Evolutionary conservation across 2,113 vertebrate genomes (phyloP), one percentile per base, ranked within the genome.

Genomic region (Corythornis madagascariensis): DNA sequence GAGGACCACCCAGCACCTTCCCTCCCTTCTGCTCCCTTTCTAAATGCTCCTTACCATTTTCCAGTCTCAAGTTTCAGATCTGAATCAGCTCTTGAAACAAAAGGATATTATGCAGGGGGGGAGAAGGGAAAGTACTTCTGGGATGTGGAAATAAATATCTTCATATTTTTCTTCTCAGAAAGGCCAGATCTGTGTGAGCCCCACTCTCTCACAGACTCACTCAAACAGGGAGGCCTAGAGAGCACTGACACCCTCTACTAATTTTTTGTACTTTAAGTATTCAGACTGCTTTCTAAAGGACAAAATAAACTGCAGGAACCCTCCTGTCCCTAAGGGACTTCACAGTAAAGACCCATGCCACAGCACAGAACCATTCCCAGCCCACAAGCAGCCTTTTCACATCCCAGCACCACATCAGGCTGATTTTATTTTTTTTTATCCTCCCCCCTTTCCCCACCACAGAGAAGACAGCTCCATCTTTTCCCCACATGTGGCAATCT

Each of bases 401-500:
- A 29, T 18, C 48, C 47, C 3, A 0, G 20, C 42, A 21, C 40
- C 59, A 33, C 24, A 63, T 2, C 25, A 8, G 11, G 18, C 40
- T 29, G 57, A 17, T 19, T 43, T 48, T 38, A 56, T 26, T 7
- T 16, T 35, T 50, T 50, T 50, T n/a, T n/a, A n/a, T n/a, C n/a
- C n/a, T 11, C 21, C 43, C 43, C 43, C 10, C 4, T 50, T 45
- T 10, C 16, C 26, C 21, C 56, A 15, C 21, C 61, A 10, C 25
- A 38, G 17, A 35, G 17, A 69, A 43, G 10, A 3, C 26, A 52
- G 16, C 13, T 40, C 55, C 1, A 16, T n/a, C 47, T 47, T 66
- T 22, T 7, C 9, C 12, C 33, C 17, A 13, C 0, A 0, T 0
- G 21, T 10, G 7, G 59, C 77, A 42, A 7, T 47, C 45, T 19